These are phyloP conservation scores for Rattus norvegicus DNA, from an alignment of 2,113 vertebrate species.

Conservation along the genomic window DNA sequence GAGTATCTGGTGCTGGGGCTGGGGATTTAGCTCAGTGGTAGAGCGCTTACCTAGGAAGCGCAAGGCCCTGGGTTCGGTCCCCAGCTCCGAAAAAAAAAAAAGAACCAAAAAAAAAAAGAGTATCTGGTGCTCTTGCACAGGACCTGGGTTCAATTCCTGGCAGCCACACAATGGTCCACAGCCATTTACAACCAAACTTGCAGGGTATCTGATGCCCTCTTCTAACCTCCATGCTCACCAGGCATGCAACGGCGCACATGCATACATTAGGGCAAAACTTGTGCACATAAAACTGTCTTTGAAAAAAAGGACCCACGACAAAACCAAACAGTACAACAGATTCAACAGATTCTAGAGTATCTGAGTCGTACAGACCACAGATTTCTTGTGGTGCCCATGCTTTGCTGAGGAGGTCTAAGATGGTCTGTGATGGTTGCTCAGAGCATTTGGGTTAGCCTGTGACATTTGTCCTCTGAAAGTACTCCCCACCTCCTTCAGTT, in stretches of 20 bases:
- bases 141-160: not conserved
- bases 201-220: not conserved
- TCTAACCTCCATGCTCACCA: not conserved
- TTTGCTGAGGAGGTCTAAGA: not conserved
- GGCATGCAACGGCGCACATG: not conserved
- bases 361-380: not conserved
- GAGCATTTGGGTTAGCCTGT: not conserved
- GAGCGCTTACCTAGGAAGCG: no score
- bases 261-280: not conserved
- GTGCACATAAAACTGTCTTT: not conserved
- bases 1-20: not conserved
- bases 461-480: not conserved
- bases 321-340: not conserved
- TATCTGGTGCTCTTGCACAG: not conserved
- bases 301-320: not conserved
- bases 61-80: no score
- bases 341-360: not conserved
- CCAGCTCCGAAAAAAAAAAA: no score
- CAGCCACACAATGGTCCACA: not conserved
- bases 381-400: no score
- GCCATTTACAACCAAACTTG: not conserved
- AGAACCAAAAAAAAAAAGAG: no score
- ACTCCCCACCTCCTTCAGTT: not conserved
- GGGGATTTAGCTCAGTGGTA: no score
- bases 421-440: not conserved